Evolutionary conservation across 2,888 invertebrate genomes (phyloP), one percentile per base, ranked within the genome.

Genomic region (Cephus runcator): DNA sequence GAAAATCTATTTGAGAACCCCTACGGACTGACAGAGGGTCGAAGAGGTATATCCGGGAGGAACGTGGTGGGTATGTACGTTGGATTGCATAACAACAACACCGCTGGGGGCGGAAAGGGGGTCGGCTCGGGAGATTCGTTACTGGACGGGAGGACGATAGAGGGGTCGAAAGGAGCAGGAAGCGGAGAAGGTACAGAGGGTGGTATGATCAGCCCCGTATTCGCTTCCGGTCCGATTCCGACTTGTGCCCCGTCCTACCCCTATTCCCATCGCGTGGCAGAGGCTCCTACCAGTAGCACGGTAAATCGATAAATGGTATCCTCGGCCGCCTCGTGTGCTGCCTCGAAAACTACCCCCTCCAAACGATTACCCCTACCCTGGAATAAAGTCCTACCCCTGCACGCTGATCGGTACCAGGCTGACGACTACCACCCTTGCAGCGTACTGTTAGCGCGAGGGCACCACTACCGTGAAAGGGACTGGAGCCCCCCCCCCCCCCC

Each of bases 61-160:
- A n/a, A 34, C 34, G 34, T n/a, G 36, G 36, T 40, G n/a, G 33
- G 75, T 69, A 75, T 78, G 75, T 78, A 35, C 35, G 76, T 76
- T 76, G 75, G 78, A 78, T 78, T 78, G 78, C 78, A 76, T 78
- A 78, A 78, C 78, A 78, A 76, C 78, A 76, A 76, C 75, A 76
- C 73, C n/a, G 75, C 11, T 3, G 75, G 23, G 31, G 31, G 31
- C 30, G 2, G 69, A 15, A 33, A 31, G 11, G 69, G 40, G 40
- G 40, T 40, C 4, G 40, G 40, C 15, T 40, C 40, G 40, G 40
- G 40, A 40, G 40, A 40, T 40, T 40, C 40, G 40, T 40, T 15
- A 15, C 40, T 40, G 40, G 40, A 40, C 40, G 40, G 15, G 40
- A 15, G 40, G 6, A 15, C 15, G 40, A 40, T 15, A 40, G 15